Evolutionary conservation across 1,140 invertebrate genomes (phyloP), one percentile per base, ranked within the genome.

Genomic region (Hirudo medicinalis): DNA sequence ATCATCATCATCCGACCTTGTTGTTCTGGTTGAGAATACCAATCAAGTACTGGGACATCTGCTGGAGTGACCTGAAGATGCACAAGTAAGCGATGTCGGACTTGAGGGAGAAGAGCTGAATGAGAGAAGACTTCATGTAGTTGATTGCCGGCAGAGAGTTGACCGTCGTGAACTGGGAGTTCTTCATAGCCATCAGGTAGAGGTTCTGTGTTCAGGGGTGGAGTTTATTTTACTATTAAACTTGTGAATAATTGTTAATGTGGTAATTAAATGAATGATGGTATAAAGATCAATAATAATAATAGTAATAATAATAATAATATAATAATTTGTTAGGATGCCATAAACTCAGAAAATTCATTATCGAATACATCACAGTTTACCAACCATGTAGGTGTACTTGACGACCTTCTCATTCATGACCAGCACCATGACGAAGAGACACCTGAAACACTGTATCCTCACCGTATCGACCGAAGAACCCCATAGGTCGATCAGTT

Each of bases 51-150:
- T 32, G 22, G 2, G 57, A 11, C 20, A 63, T 63, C 20, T 63
- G 57, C 57, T 63, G 57, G 11, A 63, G 29, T 1, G 29, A 63
- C 29, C 22, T 63, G 57, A 63, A 63, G 11, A 22, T 25, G 57
- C 57, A 63, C 11, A 25, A 13, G 57, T 63, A 63, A 1, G 57
- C 57, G 8, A 63, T 15, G 29, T 63, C 57, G 1, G 57, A 15
- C 19, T 63, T 63, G 11, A 63, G 57, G 11, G 8, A 2, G 13
- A 25, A 63, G 3, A 63, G 29, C 20, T 63, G 22, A 22, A 63
- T 32, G 57, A 63, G 57, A n/a, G 57, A 63, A 1, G 22, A 9
- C 57, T 63, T 63, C 57, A 63, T 63, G 57, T 25, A 63, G 57
- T 63, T 63, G 3, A 63, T 63, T 0, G 57, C 22, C 0, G 57